These are phyloP conservation scores for Atherinosoma microstoma DNA, from an alignment of 2,797 vertebrate genomes.

Conservation along the genomic window DNA sequence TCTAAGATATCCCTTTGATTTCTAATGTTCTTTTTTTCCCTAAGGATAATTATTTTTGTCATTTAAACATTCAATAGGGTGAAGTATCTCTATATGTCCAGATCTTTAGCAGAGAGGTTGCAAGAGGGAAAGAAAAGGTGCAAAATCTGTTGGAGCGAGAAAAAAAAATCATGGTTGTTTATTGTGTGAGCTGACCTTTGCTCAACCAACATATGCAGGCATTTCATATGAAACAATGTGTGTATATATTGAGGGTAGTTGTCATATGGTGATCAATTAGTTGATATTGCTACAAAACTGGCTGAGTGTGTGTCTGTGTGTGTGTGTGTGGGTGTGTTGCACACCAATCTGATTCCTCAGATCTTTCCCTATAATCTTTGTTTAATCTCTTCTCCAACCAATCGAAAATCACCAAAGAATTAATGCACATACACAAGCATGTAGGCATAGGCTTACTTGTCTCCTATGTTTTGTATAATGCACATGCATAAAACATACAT, in stretches of 20 bases:
- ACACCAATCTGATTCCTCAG: not conserved
- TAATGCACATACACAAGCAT: not conserved
- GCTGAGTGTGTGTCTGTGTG: not conserved
- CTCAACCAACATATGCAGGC: not conserved
- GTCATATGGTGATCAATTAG: slow-evolving; percentile 9
- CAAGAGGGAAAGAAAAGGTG: no score
- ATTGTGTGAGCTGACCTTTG: slow-evolving; percentile 48
- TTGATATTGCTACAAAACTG: slow-evolving; percentile 8
- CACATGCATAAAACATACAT: no score
- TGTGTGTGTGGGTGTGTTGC: not conserved
- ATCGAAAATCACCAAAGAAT: not conserved
- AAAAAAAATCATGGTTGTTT: not conserved
- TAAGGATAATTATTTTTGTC: no score
- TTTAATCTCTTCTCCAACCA: slow-evolving; percentile 1
- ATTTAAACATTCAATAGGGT: no score
- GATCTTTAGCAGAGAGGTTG: no score
- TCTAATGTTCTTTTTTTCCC: no score
- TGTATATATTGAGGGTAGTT: slow-evolving; percentile 17
- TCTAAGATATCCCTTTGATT: no score
- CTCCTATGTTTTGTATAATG: no score
- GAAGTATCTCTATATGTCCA: no score
- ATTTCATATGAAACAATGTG: slow-evolving; percentile 3
- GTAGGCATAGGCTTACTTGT: no score
- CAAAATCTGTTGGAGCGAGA: no score
- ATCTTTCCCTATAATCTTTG: slow-evolving; percentile 5